Base-by-base conservation (phyloP, 2,888 invertebrate species). In the Lasioglossum pauxillum region DNA sequence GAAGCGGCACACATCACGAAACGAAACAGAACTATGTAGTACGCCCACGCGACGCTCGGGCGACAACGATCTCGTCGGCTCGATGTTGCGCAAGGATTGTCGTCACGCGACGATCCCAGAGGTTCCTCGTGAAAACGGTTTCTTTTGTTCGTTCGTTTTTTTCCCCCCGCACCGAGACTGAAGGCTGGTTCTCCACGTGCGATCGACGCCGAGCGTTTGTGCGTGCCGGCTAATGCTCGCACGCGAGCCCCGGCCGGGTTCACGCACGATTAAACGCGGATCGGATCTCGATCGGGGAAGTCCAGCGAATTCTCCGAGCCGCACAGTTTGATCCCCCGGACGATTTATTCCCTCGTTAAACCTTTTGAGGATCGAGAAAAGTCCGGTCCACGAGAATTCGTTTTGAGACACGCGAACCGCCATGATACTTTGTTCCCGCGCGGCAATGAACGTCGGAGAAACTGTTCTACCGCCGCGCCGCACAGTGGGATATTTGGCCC, bases 31-130 rank as follows among this genome's bases (percentile, higher is more conserved):
- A 60, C 75, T 72, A 67, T 67, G 67, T 67, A 57, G 75, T 44
- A 67, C 86, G 79, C 86, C 85, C 77, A 85, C 86, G 80, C 87
- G 57, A 74, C 41, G 53, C 74, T 46, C 79, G 85, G 75, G 46
- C 72, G 86, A 75, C 86, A 80, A 85, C 82, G 76, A 86, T 85
- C 78, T 85, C 80, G 75, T 76, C 67, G 76, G 79, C 76, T 83
- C 71, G 23, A 23, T 31, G 80, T 88, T 87, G 86, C 90, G 90
- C 84, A 88, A 90, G 82, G 82, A 87, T 89, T 87, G 92, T 91
- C 92, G 93, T 93, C 93, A 92, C 89, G 88, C 88, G 87, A 79
- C 69, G 72, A 79, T 85, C 73, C 78, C 73, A 23, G 46, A 78
- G 57, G 72, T 27, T 57, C 78, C 57, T 60, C 76, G 75, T 74